These are phyloP conservation scores for Daphoenositta chrysoptera DNA, from an alignment of 2,113 vertebrate genomes.

Conservation along the genomic window DNA sequence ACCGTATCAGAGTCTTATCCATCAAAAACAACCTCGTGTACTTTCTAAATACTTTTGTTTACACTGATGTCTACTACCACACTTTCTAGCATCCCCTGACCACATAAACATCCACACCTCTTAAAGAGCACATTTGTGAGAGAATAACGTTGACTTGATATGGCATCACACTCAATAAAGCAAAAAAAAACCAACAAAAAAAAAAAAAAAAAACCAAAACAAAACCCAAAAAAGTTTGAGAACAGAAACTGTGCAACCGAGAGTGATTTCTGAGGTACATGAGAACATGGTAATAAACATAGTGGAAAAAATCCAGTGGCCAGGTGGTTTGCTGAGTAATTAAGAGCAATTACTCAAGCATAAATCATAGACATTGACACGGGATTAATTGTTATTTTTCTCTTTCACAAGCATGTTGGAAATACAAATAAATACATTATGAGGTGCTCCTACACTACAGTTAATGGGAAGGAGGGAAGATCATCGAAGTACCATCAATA, in stretches of 20 bases:
- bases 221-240: slow-evolving; percentile 60
- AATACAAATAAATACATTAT: slow-evolving; percentile 1
- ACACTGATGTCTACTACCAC: slow-evolving; percentile 64
- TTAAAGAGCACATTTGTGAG: slow-evolving; percentile 78
- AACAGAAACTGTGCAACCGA: slow-evolving; percentile 90
- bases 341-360: slow-evolving; percentile 6
- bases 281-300: slow-evolving; percentile 82
- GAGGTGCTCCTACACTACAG: background rate
- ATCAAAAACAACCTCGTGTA: slow-evolving; percentile 50
- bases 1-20: slow-evolving; percentile 55
- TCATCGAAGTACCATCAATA: background rate
- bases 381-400: background rate
- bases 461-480: background rate
- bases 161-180: slow-evolving; percentile 90
- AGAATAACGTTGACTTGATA: slow-evolving; percentile 81
- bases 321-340: slow-evolving; percentile 34
- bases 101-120: slow-evolving; percentile 76
- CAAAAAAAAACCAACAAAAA: slow-evolving; percentile 43
- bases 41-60: slow-evolving; percentile 69
- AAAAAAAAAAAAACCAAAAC: background rate
- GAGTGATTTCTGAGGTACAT: slow-evolving; percentile 90
- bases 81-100: slow-evolving; percentile 73
- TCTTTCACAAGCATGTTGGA: background rate
- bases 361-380: background rate
- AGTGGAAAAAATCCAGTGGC: slow-evolving; percentile 78